Evolutionary conservation across 2,888 invertebrate genomes (phyloP).

Genomic region (Prenolepis imparis): DNA sequence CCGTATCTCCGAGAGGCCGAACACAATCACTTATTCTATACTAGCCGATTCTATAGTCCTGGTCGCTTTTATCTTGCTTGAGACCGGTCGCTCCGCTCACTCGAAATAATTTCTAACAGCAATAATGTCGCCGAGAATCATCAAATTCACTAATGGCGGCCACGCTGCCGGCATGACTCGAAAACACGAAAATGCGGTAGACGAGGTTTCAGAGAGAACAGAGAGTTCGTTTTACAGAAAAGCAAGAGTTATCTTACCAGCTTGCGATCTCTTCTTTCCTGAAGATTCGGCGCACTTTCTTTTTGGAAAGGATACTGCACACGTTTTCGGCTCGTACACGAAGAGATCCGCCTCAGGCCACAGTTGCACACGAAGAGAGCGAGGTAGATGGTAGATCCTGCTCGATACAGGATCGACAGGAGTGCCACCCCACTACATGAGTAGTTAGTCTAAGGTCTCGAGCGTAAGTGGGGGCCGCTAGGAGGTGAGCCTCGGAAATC

Average conservation of each 20-base stretch:
- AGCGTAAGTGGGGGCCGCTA: no score
- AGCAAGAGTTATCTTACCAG: not conserved
- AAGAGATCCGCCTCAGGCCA: not conserved
- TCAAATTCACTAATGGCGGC: not conserved
- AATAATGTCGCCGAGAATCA: not conserved
- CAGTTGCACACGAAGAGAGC: not conserved
- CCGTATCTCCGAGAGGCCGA: no score
- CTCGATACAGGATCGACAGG: conserved; percentile 1
- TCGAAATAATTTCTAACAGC: not conserved
- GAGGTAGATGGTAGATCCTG: not conserved
- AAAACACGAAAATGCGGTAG: not conserved
- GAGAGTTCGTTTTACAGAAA: conserved; percentile 13
- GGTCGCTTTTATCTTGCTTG: not conserved
- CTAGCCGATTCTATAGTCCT: not conserved
- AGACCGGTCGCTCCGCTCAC: not conserved
- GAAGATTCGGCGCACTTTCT: not conserved
- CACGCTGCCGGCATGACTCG: not conserved
- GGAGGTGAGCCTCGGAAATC: no score
- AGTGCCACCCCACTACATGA: not conserved
- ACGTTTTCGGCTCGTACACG: not conserved
- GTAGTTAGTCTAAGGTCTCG: no score
- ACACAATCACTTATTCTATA: no score
- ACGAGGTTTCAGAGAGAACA: not conserved
- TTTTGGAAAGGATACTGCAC: not conserved
- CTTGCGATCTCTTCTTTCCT: conserved; percentile 3